These are phyloP conservation scores for Melanocharis versteri DNA, from an alignment of 2,113 vertebrate genomes.

Conservation along the genomic window DNA sequence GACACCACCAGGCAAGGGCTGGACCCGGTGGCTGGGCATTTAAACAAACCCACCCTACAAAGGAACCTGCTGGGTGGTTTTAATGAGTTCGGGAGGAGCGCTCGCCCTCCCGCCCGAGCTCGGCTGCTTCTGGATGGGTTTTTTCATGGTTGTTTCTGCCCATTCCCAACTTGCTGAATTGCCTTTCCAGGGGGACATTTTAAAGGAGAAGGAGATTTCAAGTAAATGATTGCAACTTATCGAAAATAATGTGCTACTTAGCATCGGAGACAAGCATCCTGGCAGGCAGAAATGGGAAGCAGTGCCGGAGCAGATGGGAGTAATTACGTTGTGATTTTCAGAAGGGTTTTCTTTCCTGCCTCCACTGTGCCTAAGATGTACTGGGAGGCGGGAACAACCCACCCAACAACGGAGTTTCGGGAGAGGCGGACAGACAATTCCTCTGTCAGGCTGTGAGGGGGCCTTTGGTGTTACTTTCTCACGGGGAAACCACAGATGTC, in stretches of 20 bases:
- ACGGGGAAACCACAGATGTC: neutral
- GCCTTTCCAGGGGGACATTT: constrained; percentile 70
- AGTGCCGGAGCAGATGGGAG: constrained; percentile 74
- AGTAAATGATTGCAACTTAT: constrained; percentile 77
- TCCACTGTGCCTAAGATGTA: constrained; percentile 45
- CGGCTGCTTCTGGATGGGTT: neutral
- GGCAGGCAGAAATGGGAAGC: constrained; percentile 73
- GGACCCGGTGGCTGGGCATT: neutral
- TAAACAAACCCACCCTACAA: neutral
- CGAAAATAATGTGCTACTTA: constrained; percentile 77
- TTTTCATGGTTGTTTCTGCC: neutral
- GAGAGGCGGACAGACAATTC: neutral
- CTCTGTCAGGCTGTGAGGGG: neutral
- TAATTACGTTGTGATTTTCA: constrained; percentile 75
- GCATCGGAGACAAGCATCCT: constrained; percentile 71
- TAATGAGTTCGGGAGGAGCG: accelerated
- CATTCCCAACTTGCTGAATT: constrained; percentile 6
- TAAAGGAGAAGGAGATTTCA: constrained; percentile 72
- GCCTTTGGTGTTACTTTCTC: neutral
- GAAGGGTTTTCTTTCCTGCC: constrained; percentile 60
- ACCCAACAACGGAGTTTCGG: neutral
- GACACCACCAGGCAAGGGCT: neutral
- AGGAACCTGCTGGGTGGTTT: neutral
- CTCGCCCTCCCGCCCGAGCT: neutral
- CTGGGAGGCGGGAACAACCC: neutral